Evolutionary conservation across 2,113 vertebrate species (phyloP).

Genomic region (Prietella phreatophila): DNA sequence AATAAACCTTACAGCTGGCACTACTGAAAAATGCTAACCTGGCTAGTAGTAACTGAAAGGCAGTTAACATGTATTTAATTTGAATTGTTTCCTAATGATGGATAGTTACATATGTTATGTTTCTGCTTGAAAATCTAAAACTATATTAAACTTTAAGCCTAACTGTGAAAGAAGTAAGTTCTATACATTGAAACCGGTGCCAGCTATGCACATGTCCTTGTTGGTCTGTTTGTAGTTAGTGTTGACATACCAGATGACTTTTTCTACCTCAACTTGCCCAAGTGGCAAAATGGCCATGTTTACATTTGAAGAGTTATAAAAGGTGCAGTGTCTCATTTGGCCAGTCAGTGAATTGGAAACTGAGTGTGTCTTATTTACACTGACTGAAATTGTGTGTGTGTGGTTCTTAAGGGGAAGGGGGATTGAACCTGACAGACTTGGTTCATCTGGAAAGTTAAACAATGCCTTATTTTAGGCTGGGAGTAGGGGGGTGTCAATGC

Average conservation of each 20-base stretch:
- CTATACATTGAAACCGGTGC: background rate
- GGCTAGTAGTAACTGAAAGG: background rate
- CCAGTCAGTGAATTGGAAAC: slow-evolving; percentile 37
- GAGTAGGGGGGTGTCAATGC: background rate
- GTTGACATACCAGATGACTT: slow-evolving; percentile 65
- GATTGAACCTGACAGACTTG: slow-evolving; percentile 52
- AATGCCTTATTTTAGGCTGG: slow-evolving; percentile 58
- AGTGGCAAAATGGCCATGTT: slow-evolving; percentile 58
- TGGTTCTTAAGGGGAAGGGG: slow-evolving; percentile 54
- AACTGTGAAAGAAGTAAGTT: background rate
- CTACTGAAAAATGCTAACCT: background rate
- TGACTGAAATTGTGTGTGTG: slow-evolving; percentile 41
- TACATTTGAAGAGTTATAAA: slow-evolving; percentile 64
- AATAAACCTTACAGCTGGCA: background rate
- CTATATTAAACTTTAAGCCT: background rate
- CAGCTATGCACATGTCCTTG: background rate
- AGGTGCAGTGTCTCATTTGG: slow-evolving; percentile 63
- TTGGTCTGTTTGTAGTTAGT: slow-evolving; percentile 50
- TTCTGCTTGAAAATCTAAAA: background rate
- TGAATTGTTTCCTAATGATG: background rate
- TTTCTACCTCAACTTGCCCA: slow-evolving; percentile 46
- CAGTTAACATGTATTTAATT: background rate
- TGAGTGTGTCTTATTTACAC: slow-evolving; percentile 44
- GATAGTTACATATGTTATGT: too few relatives aligned
- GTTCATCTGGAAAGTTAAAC: slow-evolving; percentile 66